Evolutionary conservation across 2,797 vertebrate species (phyloP).

Genomic region (Orestias chungarensis): DNA sequence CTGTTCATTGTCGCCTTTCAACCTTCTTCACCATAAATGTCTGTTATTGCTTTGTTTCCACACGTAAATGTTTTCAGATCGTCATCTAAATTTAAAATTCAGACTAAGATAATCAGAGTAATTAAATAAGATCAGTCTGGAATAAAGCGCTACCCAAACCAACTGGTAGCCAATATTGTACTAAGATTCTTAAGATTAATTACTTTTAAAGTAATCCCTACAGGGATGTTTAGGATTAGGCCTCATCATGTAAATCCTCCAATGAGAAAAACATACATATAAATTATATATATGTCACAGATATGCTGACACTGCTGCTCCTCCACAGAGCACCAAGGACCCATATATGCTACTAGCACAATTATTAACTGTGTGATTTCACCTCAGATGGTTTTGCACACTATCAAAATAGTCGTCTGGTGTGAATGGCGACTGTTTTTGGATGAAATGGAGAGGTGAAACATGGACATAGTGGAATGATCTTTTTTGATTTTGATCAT

Average conservation of each 20-base stretch:
- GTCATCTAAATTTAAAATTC: neutral
- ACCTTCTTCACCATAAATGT: neutral
- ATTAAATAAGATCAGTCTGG: too few relatives aligned
- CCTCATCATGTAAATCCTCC: neutral
- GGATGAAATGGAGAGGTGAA: neutral
- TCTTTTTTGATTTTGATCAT: neutral
- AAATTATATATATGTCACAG: neutral
- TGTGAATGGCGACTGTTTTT: neutral
- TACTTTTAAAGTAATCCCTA: too few relatives aligned
- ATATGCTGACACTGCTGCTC: neutral
- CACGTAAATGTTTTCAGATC: neutral
- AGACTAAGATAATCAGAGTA: neutral
- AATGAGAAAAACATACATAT: neutral
- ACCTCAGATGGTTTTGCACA: neutral
- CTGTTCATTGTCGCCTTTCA: constrained; percentile 10
- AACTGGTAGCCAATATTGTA: too few relatives aligned
- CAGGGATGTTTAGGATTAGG: too few relatives aligned
- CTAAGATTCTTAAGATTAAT: too few relatives aligned
- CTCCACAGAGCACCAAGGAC: neutral
- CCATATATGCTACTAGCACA: neutral
- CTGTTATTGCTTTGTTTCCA: neutral
- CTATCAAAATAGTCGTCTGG: neutral
- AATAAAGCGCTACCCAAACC: too few relatives aligned
- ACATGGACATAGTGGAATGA: neutral
- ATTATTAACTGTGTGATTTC: neutral